These are phyloP conservation scores for Hermodice carunculata DNA, from an alignment of 2,888 invertebrate species.

Conservation along the genomic window DNA sequence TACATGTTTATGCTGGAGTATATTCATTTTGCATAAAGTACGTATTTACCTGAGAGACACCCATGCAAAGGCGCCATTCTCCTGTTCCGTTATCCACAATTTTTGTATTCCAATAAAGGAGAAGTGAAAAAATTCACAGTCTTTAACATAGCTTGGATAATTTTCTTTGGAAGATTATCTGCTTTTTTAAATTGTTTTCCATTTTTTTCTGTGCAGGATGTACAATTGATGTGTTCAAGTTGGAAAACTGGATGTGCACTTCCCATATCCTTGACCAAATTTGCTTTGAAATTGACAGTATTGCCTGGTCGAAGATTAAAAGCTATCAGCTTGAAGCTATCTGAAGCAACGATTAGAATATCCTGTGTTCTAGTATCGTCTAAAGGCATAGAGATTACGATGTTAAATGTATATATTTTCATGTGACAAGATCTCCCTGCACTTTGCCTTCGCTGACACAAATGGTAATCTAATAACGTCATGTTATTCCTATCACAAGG, in stretches of 20 bases:
- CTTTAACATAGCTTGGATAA: neutral
- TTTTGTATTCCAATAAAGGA: constrained; percentile 15
- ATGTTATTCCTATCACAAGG: neutral
- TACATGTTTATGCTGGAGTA: too few species aligned
- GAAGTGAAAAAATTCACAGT: constrained; percentile 20
- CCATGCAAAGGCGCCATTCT: too few species aligned
- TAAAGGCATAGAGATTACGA: neutral
- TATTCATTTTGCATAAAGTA: too few species aligned
- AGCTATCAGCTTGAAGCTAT: constrained; percentile 8
- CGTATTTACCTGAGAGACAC: too few species aligned
- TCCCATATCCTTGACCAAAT: constrained; percentile 1
- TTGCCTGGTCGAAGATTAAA: constrained; percentile 2
- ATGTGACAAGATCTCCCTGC: constrained; percentile 12
- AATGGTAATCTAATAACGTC: neutral
- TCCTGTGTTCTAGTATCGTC: neutral
- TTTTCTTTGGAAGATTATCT: neutral
- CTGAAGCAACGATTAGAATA: neutral
- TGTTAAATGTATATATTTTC: constrained; percentile 13
- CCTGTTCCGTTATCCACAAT: too few species aligned
- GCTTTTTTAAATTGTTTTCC: neutral
- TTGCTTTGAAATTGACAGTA: constrained; percentile 2
- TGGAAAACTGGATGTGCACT: neutral
- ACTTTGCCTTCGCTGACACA: neutral
- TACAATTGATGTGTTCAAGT: constrained; percentile 14
- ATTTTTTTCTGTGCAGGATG: neutral